phyloP scores from a whole-genome alignment of 2,113 vertebrate species.

The Sander lucioperca region DNA sequence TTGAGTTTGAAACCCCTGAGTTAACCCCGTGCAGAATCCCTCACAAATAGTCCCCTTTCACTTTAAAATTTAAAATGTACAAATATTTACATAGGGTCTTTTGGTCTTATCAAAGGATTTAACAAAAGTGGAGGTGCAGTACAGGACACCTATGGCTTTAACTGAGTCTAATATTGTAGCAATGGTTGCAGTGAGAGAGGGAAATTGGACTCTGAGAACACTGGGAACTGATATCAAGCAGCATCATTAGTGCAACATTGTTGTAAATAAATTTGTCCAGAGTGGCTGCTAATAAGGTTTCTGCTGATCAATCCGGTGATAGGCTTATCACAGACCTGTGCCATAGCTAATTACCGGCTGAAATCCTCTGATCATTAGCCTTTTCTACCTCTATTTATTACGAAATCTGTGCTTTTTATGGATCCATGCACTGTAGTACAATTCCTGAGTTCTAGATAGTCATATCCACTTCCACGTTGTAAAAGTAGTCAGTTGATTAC shows the following conservation, averaged over 20 bases:
- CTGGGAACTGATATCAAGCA: conserved; percentile 10
- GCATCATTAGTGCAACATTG: conserved; percentile 31
- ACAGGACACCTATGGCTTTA: conserved; percentile 37
- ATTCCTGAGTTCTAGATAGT: not conserved
- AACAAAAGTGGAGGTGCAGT: not conserved
- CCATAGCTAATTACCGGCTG: conserved; percentile 44
- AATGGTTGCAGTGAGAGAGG: conserved; percentile 27
- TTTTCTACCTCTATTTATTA: not conserved
- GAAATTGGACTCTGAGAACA: conserved; percentile 32
- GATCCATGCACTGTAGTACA: not conserved
- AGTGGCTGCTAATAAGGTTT: conserved; percentile 53
- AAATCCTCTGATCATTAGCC: conserved; percentile 46
- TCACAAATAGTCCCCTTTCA: not conserved
- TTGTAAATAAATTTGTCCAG: conserved; percentile 50
- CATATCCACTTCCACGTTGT: not conserved
- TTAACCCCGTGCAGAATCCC: not conserved
- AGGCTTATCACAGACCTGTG: conserved; percentile 60
- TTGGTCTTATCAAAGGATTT: conserved; percentile 19
- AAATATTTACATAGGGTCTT: not conserved
- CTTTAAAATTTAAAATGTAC: not conserved
- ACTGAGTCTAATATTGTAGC: conserved; percentile 44
- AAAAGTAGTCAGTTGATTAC: not conserved
- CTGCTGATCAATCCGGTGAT: conserved; percentile 55
- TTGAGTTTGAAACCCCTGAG: too few species aligned
- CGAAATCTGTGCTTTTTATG: not conserved